Percentiles rank a stretch among this genome's conserved stretches.
Evolutionary conservation across 1,140 invertebrate species (phyloP).

Genomic region (Muscidifurax raptorellus): DNA sequence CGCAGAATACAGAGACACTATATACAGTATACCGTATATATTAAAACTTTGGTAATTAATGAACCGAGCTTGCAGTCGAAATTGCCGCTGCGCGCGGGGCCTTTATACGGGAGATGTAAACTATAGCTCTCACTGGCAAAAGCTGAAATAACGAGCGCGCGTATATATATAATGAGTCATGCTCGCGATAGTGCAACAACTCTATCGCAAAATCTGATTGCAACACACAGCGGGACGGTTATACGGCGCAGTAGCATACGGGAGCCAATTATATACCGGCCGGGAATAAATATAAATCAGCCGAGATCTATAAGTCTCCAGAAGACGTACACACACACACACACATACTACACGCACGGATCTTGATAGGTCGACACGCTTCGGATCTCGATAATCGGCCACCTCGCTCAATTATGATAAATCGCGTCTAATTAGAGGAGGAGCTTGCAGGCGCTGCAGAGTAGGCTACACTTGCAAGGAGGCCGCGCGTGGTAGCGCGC

Average conservation of each 20-base stretch:
- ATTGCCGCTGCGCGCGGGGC: not conserved
- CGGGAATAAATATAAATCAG: not conserved
- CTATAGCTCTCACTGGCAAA: too few species aligned
- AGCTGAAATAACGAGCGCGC: too few species aligned
- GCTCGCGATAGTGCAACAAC: not conserved
- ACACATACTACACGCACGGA: not conserved
- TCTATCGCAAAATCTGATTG: not conserved
- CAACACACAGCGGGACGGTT: not conserved
- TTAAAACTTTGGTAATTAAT: not conserved
- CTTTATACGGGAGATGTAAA: too few species aligned
- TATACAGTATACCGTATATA: not conserved
- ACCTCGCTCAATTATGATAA: slow-evolving; percentile 64
- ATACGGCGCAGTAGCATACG: too few species aligned
- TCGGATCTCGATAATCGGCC: slow-evolving; percentile 56
- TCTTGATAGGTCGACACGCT: slow-evolving; percentile 16
- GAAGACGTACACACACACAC: not conserved
- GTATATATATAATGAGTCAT: not conserved
- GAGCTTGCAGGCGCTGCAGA: slow-evolving; percentile 47
- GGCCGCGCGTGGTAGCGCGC: slow-evolving; percentile 32
- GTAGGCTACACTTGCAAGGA: slow-evolving; percentile 38
- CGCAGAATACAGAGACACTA: too few species aligned
- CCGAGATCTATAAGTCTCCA: not conserved
- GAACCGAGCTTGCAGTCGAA: not conserved
- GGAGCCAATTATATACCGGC: not conserved
- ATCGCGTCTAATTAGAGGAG: slow-evolving; percentile 63